Evolutionary conservation across 1,140 invertebrate genomes (phyloP), one percentile per base, ranked within the genome.

Genomic region (Mercenaria mercenaria): DNA sequence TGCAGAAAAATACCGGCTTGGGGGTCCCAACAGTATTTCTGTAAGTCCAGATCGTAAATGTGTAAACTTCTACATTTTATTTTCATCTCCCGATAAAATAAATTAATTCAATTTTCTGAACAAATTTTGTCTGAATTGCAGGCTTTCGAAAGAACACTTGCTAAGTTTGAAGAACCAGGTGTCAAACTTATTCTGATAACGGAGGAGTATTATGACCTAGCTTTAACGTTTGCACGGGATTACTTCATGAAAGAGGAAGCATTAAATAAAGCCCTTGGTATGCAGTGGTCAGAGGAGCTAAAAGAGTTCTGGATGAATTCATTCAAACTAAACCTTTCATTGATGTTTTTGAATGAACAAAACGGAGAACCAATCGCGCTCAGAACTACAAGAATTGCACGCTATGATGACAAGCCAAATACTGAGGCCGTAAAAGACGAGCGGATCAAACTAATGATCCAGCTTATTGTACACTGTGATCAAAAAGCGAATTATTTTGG

Each of bases 401-500:
- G 41, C 6, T 10, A 23, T 13, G 72, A 29, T 50, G 72, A 50
- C 47, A 47, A 47, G 15, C 15, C 6, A 8, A 26, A 43, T 41
- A 50, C 47, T 39, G 26, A 59, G 0, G 20, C 32, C 0, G 8
- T 61, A 47, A 34, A 83, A 41, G 37, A 26, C 0, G 15, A 41
- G 26, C 34, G 37, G 13, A 67, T 83, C 4, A 83, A n/a, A 26
- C 3, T 26, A 50, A 29, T 81, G 52, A 8, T 61, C 47, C 50
- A 10, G 18, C 37, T 37, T 64, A 10, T 37, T 20, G 13, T 61
- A 3, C 37, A 67, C 26, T 67, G 81, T 37, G 81, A 83, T 37
- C 37, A 83, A 43, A 39, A 83, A 18, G 34, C 81, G 32, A 29
- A 83, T 18, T 83, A 67, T 20, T 83, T 83, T 37, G 34, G 59